These are phyloP conservation scores for Mayetiola destructor DNA, from an alignment of 2,888 invertebrate genomes.

Conservation along the genomic window DNA sequence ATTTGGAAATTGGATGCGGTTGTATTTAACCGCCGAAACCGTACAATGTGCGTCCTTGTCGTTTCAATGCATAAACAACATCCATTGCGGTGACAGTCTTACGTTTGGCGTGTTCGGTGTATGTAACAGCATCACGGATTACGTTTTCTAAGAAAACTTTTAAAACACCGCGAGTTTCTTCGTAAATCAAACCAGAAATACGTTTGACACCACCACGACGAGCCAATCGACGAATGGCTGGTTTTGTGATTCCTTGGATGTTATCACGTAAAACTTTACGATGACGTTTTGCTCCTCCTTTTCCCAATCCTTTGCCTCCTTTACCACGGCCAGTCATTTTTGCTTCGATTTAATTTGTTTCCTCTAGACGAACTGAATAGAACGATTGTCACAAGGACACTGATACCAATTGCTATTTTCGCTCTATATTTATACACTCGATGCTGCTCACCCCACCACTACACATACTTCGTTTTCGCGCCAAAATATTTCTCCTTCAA, in stretches of 20 bases:
- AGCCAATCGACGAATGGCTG: slow-evolving; percentile 61
- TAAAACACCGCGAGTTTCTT: slow-evolving; percentile 62
- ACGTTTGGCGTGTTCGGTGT: slow-evolving; percentile 74
- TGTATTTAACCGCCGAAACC: slow-evolving; percentile 56
- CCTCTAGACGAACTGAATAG: background rate
- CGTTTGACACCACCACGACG: slow-evolving; percentile 54
- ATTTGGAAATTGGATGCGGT: too few species aligned
- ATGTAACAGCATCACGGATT: slow-evolving; percentile 71
- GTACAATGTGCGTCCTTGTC: slow-evolving; percentile 67
- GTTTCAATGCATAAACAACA: slow-evolving; percentile 71
- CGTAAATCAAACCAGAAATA: slow-evolving; percentile 63
- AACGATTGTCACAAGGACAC: background rate
- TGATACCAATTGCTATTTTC: background rate
- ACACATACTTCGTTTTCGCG: background rate
- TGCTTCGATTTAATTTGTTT: background rate
- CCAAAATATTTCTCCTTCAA: background rate
- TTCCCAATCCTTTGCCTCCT: slow-evolving; percentile 64
- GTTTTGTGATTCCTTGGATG: slow-evolving; percentile 66
- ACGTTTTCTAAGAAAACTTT: slow-evolving; percentile 74
- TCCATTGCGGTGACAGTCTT: slow-evolving; percentile 84
- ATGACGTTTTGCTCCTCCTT: slow-evolving; percentile 71
- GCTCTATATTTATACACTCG: background rate
- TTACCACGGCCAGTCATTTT: slow-evolving; percentile 67
- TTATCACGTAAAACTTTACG: slow-evolving; percentile 66
- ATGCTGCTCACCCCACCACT: background rate